A percentile compares a stretch with the other conserved stretches of the same genome.
phyloP scores from a whole-genome alignment of 1,140 invertebrate genomes.

The Drosophila pachea region DNA sequence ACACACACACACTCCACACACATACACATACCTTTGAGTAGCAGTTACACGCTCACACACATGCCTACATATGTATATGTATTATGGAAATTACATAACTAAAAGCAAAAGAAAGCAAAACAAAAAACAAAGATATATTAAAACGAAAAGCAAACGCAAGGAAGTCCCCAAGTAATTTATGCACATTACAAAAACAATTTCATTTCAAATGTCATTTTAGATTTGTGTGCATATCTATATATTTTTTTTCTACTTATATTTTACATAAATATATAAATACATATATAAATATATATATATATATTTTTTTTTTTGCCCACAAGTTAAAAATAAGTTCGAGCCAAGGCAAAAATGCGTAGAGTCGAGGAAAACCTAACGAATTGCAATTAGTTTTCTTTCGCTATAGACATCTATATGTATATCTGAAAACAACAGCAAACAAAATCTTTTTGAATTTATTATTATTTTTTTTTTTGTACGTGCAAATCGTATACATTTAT shows the following conservation, averaged over 20 bases:
- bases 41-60: constrained; percentile 15
- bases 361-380: constrained; percentile 28
- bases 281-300: constrained; percentile 43
- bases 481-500: constrained; percentile 26
- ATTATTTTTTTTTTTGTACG: constrained; percentile 37
- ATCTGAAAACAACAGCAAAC: constrained; percentile 27
- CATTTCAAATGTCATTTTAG: constrained; percentile 61
- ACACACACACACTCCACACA: too few relatives aligned
- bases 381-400: constrained; percentile 61
- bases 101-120: constrained; percentile 3
- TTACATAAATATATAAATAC: constrained; percentile 26
- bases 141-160: not conserved
- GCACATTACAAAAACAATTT: constrained; percentile 39
- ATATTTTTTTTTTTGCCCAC: constrained; percentile 58
- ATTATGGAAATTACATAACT: constrained; percentile 43
- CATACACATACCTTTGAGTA: constrained; percentile 5
- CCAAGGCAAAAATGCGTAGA: constrained; percentile 20
- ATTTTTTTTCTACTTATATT: constrained; percentile 41
- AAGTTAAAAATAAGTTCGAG: constrained; percentile 68
- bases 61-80: constrained; percentile 29
- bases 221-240: constrained; percentile 47
- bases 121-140: not conserved
- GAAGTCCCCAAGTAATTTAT: constrained; percentile 26
- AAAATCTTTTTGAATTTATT: constrained; percentile 59
- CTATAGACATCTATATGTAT: not conserved